phyloP scores from a whole-genome alignment of 1,140 invertebrate species.

The Sitodiplosis mosellana region DNA sequence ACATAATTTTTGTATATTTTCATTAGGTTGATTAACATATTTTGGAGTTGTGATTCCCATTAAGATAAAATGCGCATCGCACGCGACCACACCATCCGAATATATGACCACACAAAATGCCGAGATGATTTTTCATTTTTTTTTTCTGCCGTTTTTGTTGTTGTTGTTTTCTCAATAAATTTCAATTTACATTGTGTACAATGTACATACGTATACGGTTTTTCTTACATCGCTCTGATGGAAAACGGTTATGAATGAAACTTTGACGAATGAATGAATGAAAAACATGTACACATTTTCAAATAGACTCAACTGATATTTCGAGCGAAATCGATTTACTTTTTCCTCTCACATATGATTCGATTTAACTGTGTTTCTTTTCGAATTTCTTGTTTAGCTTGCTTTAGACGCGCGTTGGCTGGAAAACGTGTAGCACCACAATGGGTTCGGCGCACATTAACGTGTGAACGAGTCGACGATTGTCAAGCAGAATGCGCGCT shows the following conservation, averaged over 20 bases:
- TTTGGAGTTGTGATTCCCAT: too few relatives aligned
- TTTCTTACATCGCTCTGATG: too few relatives aligned
- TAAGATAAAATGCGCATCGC: too few relatives aligned
- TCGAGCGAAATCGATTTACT: background rate
- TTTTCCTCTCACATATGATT: background rate
- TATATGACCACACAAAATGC: too few relatives aligned
- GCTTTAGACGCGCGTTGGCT: constrained; percentile 49
- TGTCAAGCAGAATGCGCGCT: constrained; percentile 53
- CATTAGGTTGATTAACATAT: too few relatives aligned
- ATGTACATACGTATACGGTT: too few relatives aligned
- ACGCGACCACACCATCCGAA: too few relatives aligned
- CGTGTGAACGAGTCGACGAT: constrained; percentile 48
- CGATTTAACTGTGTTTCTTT: background rate
- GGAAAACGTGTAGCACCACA: constrained; percentile 44
- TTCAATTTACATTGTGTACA: background rate
- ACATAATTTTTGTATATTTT: too few relatives aligned
- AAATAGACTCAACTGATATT: too few relatives aligned
- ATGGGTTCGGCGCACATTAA: constrained; percentile 41
- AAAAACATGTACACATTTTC: too few relatives aligned
- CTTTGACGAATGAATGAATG: too few relatives aligned
- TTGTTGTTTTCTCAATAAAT: background rate
- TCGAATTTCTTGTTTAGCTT: constrained; percentile 33
- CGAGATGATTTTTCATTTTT: background rate
- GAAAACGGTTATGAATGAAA: too few relatives aligned
- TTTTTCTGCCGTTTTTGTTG: background rate